Base-by-base conservation (phyloP, 2,888 invertebrate species). In the Nemotelus nigrinus region DNA sequence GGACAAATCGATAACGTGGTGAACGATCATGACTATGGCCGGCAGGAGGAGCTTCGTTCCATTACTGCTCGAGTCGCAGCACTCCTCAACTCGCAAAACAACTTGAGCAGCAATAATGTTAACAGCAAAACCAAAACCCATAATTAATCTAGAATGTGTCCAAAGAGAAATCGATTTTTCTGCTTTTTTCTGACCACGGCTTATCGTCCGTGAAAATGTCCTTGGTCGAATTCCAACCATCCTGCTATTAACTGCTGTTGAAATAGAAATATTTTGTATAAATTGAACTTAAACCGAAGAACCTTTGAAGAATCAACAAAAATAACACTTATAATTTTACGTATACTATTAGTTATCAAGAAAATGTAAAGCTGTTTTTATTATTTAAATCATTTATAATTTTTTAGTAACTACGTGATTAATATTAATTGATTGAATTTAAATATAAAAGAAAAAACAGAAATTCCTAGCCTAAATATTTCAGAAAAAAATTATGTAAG, bases 1-100 rank as follows among this genome's bases (percentile, higher is more conserved):
- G 80, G 78, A 63, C 45, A 78, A 78, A 64, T 55, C 76, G 77
- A 79, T 74, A 70, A 72, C 80, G 79, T 79, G 80, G 75, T 79
- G 43, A 79, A 79, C 67, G 70, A 70, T 78, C 58, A 76, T 76
- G 39, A 47, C 78, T 78, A 78, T 76, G 76, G 78, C 79, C 72
- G 48, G 76, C 80, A 78, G 47, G 79, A 76, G 57, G 72, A 57
- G 8, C 47, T 74, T 5, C 68, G 67, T 25, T 70, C 45, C 41
- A 74, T 74, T 47, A 74, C 60, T n/a, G 60, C 74, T n/a, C 58
- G 74, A 2, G 60, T 74, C 10, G 60, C 74, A 10, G 74, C 74
- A 25, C 47, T 74, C 39, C 55, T 74, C 6, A 45, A 74, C 41
- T 55, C 58, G 10, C 43, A 45, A 6, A 60, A 74, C 25, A 60